phyloP scores from a whole-genome alignment of 2,888 invertebrate species.

The Drosophila eohydei region DNA sequence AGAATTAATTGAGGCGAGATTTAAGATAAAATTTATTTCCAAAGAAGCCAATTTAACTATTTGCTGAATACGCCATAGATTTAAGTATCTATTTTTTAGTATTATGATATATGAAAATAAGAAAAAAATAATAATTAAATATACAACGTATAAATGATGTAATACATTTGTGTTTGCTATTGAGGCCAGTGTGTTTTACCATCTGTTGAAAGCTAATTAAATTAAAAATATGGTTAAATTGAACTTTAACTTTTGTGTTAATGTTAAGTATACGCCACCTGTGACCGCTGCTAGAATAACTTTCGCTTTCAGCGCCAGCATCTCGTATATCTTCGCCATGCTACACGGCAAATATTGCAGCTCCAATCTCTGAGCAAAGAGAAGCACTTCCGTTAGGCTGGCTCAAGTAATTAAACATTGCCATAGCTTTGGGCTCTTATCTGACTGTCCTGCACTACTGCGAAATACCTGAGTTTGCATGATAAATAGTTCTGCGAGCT shows the following conservation, averaged over 20 bases:
- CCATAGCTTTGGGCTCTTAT: slow-evolving; percentile 37
- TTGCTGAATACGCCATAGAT: too few species aligned
- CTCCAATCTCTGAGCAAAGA: slow-evolving; percentile 51
- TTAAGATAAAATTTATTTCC: too few species aligned
- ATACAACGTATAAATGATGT: too few species aligned
- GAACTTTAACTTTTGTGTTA: slow-evolving; percentile 56
- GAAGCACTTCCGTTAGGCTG: slow-evolving; percentile 59
- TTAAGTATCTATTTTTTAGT: too few species aligned
- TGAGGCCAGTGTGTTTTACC: not conserved
- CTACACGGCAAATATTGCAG: slow-evolving; percentile 45
- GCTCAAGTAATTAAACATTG: slow-evolving; percentile 54
- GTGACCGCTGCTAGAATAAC: slow-evolving; percentile 16
- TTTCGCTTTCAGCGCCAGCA: slow-evolving; percentile 37
- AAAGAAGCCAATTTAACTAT: too few species aligned
- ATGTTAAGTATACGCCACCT: slow-evolving; percentile 61
- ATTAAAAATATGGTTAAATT: slow-evolving; percentile 8
- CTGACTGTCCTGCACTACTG: slow-evolving; percentile 47
- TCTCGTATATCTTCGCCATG: slow-evolving; percentile 6
- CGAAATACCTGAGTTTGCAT: slow-evolving; percentile 65
- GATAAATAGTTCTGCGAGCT: slow-evolving; percentile 66
- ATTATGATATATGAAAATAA: too few species aligned
- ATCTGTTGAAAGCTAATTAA: slow-evolving; percentile 37
- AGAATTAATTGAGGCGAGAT: too few species aligned
- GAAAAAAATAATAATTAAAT: too few species aligned
- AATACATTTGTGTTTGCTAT: not conserved